Evolutionary conservation across 2,113 vertebrate species (phyloP).

Genomic region (Cavia aperea): DNA sequence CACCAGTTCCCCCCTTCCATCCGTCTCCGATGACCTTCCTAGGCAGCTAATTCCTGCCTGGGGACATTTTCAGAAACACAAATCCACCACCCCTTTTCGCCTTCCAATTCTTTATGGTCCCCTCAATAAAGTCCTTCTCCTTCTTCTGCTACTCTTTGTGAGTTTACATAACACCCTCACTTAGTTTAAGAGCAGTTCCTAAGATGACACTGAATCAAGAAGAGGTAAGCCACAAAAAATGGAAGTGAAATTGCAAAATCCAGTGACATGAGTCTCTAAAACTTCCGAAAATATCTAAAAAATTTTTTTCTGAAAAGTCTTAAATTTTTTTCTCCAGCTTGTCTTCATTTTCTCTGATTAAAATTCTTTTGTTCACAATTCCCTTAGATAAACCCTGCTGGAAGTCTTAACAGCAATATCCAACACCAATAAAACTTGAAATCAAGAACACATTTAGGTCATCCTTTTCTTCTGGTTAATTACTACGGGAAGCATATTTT

Average conservation of each 20-base stretch:
- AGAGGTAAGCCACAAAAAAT: not conserved
- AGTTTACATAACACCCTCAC: not conserved
- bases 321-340: not conserved
- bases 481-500: not conserved
- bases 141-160: constrained; percentile 1
- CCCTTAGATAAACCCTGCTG: not conserved
- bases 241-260: constrained; percentile 25
- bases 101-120: not conserved
- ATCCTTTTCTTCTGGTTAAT: not conserved
- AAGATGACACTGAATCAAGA: not conserved
- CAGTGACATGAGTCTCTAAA: not conserved
- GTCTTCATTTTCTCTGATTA: constrained; percentile 24
- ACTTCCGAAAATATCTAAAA: constrained; percentile 28
- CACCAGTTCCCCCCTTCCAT: not conserved
- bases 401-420: not conserved
- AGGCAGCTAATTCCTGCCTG: not conserved
- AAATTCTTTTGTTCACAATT: constrained; percentile 19
- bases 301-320: not conserved
- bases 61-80: not conserved
- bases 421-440: constrained; percentile 11
- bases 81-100: not conserved
- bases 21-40: not conserved
- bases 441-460: constrained; percentile 6
- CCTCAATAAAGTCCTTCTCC: constrained; percentile 17
- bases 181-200: not conserved